phyloP scores from a whole-genome alignment of 2,113 vertebrate genomes.

The Barnardius zonarius region DNA sequence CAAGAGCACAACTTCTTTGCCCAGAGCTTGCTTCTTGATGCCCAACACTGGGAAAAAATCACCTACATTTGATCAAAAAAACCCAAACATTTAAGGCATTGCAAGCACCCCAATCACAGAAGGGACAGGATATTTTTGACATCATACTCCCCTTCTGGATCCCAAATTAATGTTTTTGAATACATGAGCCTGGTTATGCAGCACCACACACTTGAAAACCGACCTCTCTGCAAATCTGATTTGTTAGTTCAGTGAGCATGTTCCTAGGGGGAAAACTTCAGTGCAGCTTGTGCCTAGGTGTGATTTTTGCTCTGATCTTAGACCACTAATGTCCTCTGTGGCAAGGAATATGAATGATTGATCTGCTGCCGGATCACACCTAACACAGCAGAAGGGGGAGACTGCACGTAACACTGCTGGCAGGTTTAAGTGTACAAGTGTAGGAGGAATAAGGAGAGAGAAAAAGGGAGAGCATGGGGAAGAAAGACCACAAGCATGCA shows the following conservation, averaged over 20 bases:
- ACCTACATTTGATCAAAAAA: not conserved
- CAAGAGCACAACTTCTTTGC: not conserved
- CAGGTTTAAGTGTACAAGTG: not conserved
- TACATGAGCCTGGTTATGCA: not conserved
- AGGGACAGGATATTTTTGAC: not conserved
- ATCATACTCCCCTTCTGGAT: not conserved
- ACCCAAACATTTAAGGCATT: not conserved
- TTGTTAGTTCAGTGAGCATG: not conserved
- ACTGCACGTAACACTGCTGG: not conserved
- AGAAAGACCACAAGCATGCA: constrained; percentile 20
- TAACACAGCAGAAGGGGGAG: not conserved
- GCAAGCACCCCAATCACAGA: not conserved
- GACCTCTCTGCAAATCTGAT: not conserved
- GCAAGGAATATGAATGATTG: not conserved
- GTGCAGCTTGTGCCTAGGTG: not conserved
- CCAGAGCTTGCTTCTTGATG: not conserved
- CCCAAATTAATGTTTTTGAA: not conserved
- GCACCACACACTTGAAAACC: rapidly evolving
- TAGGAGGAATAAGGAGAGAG: not conserved
- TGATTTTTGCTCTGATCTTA: not conserved
- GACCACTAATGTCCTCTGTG: not conserved
- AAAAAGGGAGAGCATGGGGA: not conserved
- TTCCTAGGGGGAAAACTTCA: not conserved
- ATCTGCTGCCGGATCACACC: not conserved
- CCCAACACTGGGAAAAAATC: not conserved